Conservation (phyloP, 2,797 vertebrate species). For the Okamejei kenojei region DNA sequence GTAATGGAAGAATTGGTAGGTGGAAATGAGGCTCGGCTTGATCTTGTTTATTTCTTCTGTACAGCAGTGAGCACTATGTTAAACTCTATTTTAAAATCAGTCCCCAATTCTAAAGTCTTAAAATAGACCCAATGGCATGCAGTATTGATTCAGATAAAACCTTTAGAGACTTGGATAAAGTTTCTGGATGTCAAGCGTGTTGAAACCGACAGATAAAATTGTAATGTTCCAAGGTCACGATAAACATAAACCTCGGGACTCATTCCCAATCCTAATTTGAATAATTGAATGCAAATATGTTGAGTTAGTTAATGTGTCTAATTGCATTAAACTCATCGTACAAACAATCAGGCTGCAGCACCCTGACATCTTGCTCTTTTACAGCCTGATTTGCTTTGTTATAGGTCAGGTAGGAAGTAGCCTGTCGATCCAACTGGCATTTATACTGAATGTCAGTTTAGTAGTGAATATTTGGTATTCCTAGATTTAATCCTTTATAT, state of each 20-base stretch:
- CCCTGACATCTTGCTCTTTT: not conserved
- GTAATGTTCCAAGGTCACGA: conserved; percentile 24
- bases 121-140: too few relatives aligned
- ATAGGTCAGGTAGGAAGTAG: not conserved
- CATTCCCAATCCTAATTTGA: conserved; percentile 20
- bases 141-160: not conserved
- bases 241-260: conserved; percentile 18
- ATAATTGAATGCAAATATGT: conserved; percentile 32
- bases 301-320: conserved; percentile 32
- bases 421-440: not conserved
- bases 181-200: not conserved
- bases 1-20: not conserved
- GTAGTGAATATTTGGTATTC: not conserved
- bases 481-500: not conserved
- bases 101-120: too few relatives aligned
- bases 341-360: not conserved
- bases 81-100: too few relatives aligned
- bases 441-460: not conserved
- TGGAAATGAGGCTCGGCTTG: not conserved
- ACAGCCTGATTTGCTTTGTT: not conserved
- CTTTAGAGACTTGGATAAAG: not conserved
- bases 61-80: too few relatives aligned
- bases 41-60: not conserved
- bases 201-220: conserved; percentile 22
- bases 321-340: not conserved